Evolutionary conservation across 2,113 vertebrate genomes (phyloP).

Genomic region (Dunckerocampus dactyliophorus): DNA sequence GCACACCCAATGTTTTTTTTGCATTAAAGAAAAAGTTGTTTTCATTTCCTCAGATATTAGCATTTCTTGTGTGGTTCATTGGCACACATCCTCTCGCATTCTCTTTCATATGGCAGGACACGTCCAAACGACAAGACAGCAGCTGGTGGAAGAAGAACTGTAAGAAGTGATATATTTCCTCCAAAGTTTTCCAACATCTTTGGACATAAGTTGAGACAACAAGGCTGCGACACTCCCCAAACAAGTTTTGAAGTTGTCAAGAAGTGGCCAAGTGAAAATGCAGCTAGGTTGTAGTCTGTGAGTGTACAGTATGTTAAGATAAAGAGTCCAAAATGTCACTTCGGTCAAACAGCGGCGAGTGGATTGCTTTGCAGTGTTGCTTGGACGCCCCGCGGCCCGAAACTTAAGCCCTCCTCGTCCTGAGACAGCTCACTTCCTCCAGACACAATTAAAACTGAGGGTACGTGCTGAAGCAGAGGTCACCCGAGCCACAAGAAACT

Average conservation of each 20-base stretch:
- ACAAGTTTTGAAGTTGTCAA: constrained; percentile 13
- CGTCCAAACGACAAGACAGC: constrained; percentile 26
- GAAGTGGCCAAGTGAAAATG: not conserved
- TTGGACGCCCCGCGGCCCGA: not conserved
- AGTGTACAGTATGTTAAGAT: not conserved
- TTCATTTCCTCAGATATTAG: not conserved
- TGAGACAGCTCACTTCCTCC: constrained; percentile 53
- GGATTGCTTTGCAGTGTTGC: constrained; percentile 2
- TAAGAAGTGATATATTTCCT: constrained; percentile 30
- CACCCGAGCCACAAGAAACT: constrained; percentile 42
- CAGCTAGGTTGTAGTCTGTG: not conserved
- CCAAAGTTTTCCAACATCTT: constrained; percentile 37
- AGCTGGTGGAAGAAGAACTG: constrained; percentile 43
- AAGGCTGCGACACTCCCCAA: too few relatives aligned
- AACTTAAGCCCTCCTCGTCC: constrained; percentile 25
- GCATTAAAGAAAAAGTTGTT: constrained; percentile 55
- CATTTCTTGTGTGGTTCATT: constrained; percentile 21
- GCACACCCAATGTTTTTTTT: constrained; percentile 35
- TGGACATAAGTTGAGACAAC: constrained; percentile 22
- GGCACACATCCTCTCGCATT: too few relatives aligned
- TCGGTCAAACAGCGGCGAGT: not conserved
- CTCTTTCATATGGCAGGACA: constrained; percentile 1
- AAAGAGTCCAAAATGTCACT: constrained; percentile 2
- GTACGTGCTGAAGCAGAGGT: constrained; percentile 60
- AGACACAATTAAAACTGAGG: constrained; percentile 64